Evolutionary conservation across 2,113 vertebrate species (phyloP).

Genomic region (Daboia siamensis): DNA sequence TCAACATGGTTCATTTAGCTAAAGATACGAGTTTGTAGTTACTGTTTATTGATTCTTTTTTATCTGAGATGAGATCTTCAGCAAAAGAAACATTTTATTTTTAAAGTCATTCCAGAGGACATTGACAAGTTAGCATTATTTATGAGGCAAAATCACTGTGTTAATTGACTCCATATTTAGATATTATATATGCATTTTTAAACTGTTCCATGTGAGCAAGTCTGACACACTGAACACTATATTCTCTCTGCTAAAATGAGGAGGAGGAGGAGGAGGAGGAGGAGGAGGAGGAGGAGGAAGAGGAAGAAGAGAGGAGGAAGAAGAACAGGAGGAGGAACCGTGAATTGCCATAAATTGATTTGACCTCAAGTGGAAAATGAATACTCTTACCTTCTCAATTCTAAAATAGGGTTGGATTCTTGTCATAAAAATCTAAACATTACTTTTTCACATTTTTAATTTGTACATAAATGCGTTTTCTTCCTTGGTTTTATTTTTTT

Average conservation of each 20-base stretch:
- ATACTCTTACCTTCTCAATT: constrained; percentile 32
- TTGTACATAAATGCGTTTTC: neutral
- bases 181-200: constrained; percentile 71
- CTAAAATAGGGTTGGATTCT: constrained; percentile 44
- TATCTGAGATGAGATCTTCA: constrained; percentile 47
- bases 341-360: constrained; percentile 65
- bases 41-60: constrained; percentile 65
- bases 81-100: constrained; percentile 60
- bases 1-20: constrained; percentile 53
- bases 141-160: constrained; percentile 56
- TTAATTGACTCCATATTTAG: constrained; percentile 71
- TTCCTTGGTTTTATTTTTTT: neutral
- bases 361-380: constrained; percentile 52
- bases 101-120: constrained; percentile 67
- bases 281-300: neutral
- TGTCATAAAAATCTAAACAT: constrained; percentile 7
- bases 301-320: too few relatives aligned
- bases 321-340: constrained; percentile 18
- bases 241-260: constrained; percentile 63
- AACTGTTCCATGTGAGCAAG: constrained; percentile 69
- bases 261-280: constrained; percentile 38
- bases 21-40: constrained; percentile 55
- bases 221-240: constrained; percentile 62
- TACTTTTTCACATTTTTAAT: neutral
- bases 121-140: constrained; percentile 64